These are phyloP conservation scores for Pipistrellus pipistrellus DNA, from an alignment of 2,797 vertebrate genomes.

Conservation along the genomic window DNA sequence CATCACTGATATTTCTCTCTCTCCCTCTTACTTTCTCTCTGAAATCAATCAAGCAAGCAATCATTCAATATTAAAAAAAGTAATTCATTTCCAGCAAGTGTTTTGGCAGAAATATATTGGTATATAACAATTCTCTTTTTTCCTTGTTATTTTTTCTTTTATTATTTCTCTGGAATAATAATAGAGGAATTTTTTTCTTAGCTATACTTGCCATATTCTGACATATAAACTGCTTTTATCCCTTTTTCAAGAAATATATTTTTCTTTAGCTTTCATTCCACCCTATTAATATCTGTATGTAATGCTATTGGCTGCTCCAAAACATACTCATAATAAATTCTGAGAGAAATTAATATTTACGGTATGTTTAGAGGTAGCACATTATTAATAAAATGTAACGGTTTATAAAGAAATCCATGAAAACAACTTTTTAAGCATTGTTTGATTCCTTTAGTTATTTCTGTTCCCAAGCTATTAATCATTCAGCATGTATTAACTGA, in stretches of 20 bases:
- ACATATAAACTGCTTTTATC: constrained; percentile 23
- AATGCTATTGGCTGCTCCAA: background rate
- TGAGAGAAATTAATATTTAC: constrained; percentile 20
- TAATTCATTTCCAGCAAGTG: constrained; percentile 42
- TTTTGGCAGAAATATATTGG: constrained; percentile 49
- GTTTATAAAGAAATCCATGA: background rate
- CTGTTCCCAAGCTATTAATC: background rate
- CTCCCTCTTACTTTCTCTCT: no score
- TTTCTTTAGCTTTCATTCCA: constrained; percentile 41
- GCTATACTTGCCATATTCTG: background rate
- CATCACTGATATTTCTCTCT: no score
- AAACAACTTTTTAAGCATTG: background rate
- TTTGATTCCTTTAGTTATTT: background rate
- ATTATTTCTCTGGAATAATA: constrained; percentile 58
- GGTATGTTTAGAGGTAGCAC: background rate
- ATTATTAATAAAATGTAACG: background rate
- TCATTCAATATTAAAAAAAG: no score
- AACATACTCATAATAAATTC: background rate
- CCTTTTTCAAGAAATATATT: background rate
- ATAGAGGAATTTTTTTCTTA: constrained; percentile 6
- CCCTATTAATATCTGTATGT: constrained; percentile 1
- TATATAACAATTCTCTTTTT: background rate
- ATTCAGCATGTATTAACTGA: background rate
- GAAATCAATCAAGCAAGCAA: no score
- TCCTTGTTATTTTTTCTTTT: constrained; percentile 32